phyloP scores from a whole-genome alignment of 2,113 vertebrate genomes.

The Myocastor coypus region DNA sequence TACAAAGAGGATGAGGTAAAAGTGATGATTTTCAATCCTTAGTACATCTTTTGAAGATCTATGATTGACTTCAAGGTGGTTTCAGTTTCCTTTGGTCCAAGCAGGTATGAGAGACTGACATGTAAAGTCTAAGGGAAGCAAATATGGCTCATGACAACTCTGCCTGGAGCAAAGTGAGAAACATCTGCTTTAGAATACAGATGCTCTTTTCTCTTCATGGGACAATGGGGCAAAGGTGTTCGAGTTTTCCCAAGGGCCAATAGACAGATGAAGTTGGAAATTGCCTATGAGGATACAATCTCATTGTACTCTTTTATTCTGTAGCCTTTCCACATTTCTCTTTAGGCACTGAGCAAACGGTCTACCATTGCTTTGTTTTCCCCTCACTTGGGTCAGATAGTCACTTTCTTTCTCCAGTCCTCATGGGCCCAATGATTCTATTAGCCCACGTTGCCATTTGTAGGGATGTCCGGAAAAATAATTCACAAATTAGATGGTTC shows the following conservation, averaged over 20 bases:
- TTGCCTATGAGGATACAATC: not conserved
- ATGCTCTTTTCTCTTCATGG: not conserved
- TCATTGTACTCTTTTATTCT: not conserved
- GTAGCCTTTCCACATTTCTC: not conserved
- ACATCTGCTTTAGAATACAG: not conserved
- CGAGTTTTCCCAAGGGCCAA: not conserved
- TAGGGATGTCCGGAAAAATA: not conserved
- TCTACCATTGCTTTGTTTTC: not conserved
- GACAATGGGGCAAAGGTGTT: not conserved
- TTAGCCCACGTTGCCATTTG: not conserved
- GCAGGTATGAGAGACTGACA: not conserved
- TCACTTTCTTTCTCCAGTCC: not conserved
- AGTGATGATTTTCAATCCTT: constrained; percentile 21
- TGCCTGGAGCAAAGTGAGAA: not conserved
- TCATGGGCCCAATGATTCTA: not conserved
- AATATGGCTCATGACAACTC: not conserved
- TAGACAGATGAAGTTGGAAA: not conserved
- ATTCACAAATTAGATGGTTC: not conserved
- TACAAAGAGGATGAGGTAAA: constrained; percentile 7
- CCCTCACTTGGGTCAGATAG: not conserved
- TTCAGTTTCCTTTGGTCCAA: not conserved
- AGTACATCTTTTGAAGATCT: constrained; percentile 15
- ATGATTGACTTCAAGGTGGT: constrained; percentile 9
- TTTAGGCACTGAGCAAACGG: not conserved
- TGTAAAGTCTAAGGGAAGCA: not conserved